Base-by-base conservation (phyloP, 2,888 invertebrate species). In the Rhamphomyia laevipes region DNA sequence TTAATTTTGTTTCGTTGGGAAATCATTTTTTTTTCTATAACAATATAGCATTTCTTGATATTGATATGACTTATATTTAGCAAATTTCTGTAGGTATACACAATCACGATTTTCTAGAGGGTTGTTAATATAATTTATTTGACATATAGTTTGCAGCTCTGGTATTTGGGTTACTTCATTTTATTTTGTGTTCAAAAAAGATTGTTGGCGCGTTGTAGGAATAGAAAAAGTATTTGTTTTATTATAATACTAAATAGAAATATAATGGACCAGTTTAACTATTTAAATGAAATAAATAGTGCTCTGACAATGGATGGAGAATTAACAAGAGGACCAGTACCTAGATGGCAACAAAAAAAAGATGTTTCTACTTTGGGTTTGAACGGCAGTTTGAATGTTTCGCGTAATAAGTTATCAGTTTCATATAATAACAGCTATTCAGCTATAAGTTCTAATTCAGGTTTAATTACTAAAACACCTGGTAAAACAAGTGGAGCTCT, bases 301-400 rank as follows among this genome's bases (percentile, higher is more conserved):
- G 75, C 85, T 49, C 73, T 85, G 18, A 80, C 80, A 51, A 78
- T 88, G 77, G 88, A 89, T 59, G 86, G 87, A 0, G 83, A 86
- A 33, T 74, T 87, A 59, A 82, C 81, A 11, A 81, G 81, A 59
- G 88, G 87, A 1, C 87, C 88, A 16, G 70, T 77, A 42, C 86
- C 88, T 31, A 75, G 88, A 47, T 89, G 86, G 85, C 83, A 84
- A 58, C 84, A 82, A 60, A 82, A 77, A 55, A 71, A 76, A 51
- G 84, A 86, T 59, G 73, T 63, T 61, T 74, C 65, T 2, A 42
- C 13, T 3, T 10, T 23, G 15, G 21, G 21, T 17, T 53, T 67
- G 1, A 68, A 63, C 55, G 60, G 59, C n/a, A 83, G 81, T 63
- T 73, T 80, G 47, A 86, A 82, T 64, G 76, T 78, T 23, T 84